Evolutionary conservation across 1,140 invertebrate species (phyloP), one percentile per base, ranked within the genome.

Genomic region (Cyclina sinensis): DNA sequence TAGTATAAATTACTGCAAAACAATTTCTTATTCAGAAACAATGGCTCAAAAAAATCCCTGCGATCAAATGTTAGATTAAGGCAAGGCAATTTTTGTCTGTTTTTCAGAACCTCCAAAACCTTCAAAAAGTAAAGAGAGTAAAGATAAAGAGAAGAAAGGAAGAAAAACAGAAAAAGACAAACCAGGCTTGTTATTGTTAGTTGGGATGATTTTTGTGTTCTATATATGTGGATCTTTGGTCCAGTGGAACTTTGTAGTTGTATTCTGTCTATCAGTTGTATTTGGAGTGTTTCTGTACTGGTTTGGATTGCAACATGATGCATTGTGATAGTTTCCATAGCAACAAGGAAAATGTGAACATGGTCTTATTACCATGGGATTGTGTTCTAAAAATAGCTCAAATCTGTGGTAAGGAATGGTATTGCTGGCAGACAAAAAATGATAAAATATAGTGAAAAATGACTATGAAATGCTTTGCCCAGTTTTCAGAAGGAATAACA

Each of bases 181-280:
- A 48, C 85, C 85, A 62, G 62, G 85, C 32, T 70, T 87, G 30
- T 35, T 87, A 18, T 27, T 87, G 18, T 46, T 87, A 46, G 16
- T 87, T 11, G 59, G 74, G n/a, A 87, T 87, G 85, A n/a, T 87
- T 35, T 74, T 87, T 35, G 85, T 87, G 43, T 87, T 87, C 27
- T 87, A 87, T 80, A 54, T 87, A 27, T 87, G 85, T 65, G 70
- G 85, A 54, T 87, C 85, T 51, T 80, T 87, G 35, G 85, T 87
- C 0, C 73, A 80, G 35, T 87, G 85, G 85, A 87, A 87, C 43
- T 39, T 87, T n/a, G 21, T 80, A 18, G 70, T 87, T 14, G 85
- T 87, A 0, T 80, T 62, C 39, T 65, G 73, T 46, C 85, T 87
- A 32, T 87, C 85, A 37, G 48, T 68, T n/a, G 85, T 87, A n/a